Evolutionary conservation across 2,888 invertebrate species (phyloP).

Genomic region (Acrobasis suavella): DNA sequence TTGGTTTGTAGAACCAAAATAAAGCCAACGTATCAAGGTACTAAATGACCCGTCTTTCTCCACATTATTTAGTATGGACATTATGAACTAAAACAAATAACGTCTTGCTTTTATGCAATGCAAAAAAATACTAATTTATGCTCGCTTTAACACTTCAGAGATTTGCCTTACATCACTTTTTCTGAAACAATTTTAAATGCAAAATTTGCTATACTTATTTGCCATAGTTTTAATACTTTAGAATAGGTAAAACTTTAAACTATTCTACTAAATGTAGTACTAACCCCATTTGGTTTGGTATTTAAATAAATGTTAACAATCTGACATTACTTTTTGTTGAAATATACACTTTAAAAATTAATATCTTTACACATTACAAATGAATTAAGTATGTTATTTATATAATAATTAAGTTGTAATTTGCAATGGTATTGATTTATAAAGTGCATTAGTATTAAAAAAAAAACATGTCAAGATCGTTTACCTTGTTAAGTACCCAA

Average conservation of each 20-base stretch:
- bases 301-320: too few species aligned
- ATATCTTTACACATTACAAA: too few species aligned
- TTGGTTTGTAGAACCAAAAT: not conserved
- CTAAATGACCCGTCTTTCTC: conserved; percentile 2
- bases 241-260: conserved; percentile 4
- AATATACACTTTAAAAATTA: too few species aligned
- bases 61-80: not conserved
- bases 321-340: too few species aligned
- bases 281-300: too few species aligned
- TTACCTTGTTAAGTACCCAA: too few species aligned
- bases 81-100: not conserved
- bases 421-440: too few species aligned
- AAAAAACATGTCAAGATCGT: too few species aligned
- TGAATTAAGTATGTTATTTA: too few species aligned
- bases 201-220: conserved; percentile 1
- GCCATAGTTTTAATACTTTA: conserved; percentile 24
- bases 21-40: conserved; percentile 1
- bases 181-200: not conserved
- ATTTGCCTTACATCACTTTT: conserved; percentile 14
- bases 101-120: not conserved
- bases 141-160: not conserved
- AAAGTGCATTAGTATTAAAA: too few species aligned
- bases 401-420: too few species aligned
- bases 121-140: not conserved
- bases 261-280: not conserved